Base-by-base conservation (phyloP, 2,113 vertebrate species). In the Malurus elegans region DNA sequence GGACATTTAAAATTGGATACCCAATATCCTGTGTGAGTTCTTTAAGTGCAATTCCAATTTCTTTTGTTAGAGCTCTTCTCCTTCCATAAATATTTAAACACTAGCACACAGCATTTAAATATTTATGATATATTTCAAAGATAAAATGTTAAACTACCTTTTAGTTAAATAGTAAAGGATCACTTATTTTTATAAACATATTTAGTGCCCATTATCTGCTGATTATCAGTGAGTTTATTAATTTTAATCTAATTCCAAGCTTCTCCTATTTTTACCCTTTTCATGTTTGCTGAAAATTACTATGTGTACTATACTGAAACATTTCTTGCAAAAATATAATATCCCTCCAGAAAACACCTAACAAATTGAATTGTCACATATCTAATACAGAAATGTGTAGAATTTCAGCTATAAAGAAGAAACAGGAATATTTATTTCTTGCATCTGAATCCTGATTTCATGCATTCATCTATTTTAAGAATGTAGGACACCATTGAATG, bases 21-120 rank as follows among this genome's bases (percentile, higher is more conserved):
- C 12, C 1, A 78, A 9, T 62, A n/a, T 62, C 47, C 20, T 73
- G 32, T 42, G 18, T 56, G 73, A 75, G 17, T 36, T 1, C 13
- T 65, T 36, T 48, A 85, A 94, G 48, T 28, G 79, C 18, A 60
- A 48, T 66, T 24, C 11, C 0, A 62, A 15, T 80, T 84, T 67
- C 34, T 64, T 71, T 8, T 51, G 8, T 64, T 47, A 87, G 17
- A 74, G 20, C 3, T 85, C 31, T 69, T 93, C 8, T 81, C 18
- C 18, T 72, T 92, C 45, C 25, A 54, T 76, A 82, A 88, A 65
- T 61, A 88, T 79, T 92, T 96, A 85, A 90, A 57, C 6, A 53
- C 2, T 58, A 26, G 8, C 23, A 75, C 45, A 69, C 10, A 82
- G 3, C 31, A 65, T 5, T 75, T 31, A 88, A 82, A 90, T 64